These are phyloP conservation scores for Rhaphigaster nebulosa DNA, from an alignment of 2,888 invertebrate species.

Conservation along the genomic window DNA sequence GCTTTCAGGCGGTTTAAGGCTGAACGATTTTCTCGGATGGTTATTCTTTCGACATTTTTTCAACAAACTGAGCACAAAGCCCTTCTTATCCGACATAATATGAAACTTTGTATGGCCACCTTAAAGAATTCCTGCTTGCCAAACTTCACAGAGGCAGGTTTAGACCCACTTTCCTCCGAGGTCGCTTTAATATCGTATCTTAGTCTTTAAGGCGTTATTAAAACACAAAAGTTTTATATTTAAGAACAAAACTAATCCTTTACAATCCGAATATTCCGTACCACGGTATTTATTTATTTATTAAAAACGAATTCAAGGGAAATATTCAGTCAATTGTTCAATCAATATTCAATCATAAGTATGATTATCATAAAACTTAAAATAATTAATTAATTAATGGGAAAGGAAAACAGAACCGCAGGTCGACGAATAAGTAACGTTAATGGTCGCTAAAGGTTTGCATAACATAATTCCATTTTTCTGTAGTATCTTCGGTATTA, in stretches of 20 bases:
- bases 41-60: neutral
- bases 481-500: too few relatives aligned
- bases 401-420: too few relatives aligned
- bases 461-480: too few relatives aligned
- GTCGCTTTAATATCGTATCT: neutral
- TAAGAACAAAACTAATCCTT: neutral
- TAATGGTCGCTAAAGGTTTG: too few relatives aligned
- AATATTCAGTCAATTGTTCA: neutral
- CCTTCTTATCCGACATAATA: neutral
- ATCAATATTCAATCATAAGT: neutral
- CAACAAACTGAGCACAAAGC: slow-evolving; percentile 23
- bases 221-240: neutral
- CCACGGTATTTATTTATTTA: neutral
- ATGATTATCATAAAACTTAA: too few relatives aligned
- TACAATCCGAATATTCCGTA: neutral
- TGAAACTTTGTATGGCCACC: slow-evolving; percentile 23
- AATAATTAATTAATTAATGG: too few relatives aligned
- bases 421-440: too few relatives aligned
- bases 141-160: slow-evolving; percentile 20
- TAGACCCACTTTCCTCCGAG: neutral
- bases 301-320: neutral
- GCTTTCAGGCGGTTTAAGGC: neutral
- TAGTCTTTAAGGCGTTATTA: slow-evolving; percentile 16
- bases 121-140: neutral
- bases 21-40: neutral